These are phyloP conservation scores for Punctoribates punctum DNA, from an alignment of 2,888 invertebrate species.

Conservation along the genomic window DNA sequence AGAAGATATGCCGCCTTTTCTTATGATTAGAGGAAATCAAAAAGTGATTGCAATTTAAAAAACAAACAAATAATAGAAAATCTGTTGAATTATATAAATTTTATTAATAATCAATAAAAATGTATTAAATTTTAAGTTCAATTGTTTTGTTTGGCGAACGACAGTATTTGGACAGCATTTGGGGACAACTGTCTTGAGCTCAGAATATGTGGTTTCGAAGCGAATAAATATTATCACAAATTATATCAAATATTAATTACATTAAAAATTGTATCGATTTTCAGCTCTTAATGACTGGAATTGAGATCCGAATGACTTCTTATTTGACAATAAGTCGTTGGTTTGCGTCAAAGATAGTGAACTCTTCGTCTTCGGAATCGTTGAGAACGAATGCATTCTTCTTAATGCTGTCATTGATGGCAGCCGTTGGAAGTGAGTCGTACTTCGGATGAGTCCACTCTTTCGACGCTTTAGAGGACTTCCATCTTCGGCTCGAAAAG, in stretches of 20 bases:
- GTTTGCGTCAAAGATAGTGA: background rate
- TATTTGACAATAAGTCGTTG: slow-evolving; percentile 24
- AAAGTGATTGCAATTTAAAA: too few species aligned
- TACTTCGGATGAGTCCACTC: background rate
- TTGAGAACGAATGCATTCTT: slow-evolving; percentile 12
- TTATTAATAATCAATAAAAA: too few species aligned
- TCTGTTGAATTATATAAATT: too few species aligned
- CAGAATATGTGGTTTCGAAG: too few species aligned
- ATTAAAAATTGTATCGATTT: too few species aligned
- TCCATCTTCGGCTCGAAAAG: background rate
- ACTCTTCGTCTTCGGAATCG: slow-evolving; percentile 17
- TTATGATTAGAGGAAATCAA: slow-evolving; percentile 57
- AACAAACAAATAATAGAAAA: too few species aligned
- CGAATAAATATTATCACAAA: too few species aligned
- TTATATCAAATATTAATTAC: too few species aligned
- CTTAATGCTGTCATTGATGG: background rate
- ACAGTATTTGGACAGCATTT: too few species aligned
- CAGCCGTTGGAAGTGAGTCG: slow-evolving; percentile 15
- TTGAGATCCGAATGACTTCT: background rate
- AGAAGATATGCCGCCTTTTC: slow-evolving; percentile 79
- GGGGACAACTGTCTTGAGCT: too few species aligned
- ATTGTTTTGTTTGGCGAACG: too few species aligned
- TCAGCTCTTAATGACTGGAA: background rate
- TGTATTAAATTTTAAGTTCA: too few species aligned
- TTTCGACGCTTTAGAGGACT: background rate